Evolutionary conservation across 2,888 invertebrate species (phyloP), one percentile per base, ranked within the genome.

Genomic region (Automeris io): DNA sequence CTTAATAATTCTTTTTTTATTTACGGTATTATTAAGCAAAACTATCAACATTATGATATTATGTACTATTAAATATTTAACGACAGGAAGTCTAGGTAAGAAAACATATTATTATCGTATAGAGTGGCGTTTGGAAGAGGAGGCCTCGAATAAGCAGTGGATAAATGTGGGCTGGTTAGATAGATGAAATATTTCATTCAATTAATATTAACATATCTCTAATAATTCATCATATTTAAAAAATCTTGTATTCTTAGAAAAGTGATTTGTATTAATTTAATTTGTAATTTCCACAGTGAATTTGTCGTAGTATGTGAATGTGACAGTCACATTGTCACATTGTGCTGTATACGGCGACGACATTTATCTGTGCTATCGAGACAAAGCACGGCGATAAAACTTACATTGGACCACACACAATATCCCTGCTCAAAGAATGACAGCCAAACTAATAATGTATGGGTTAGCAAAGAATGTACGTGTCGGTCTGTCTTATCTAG

Each of bases 331-430:
- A 76, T 78, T 78, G 82, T 81, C 57, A 64, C 70, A 70, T 80
- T 77, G 79, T 79, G 61, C 78, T 76, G 57, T 69, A 75, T 74
- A 82, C 74, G 79, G 77, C 70, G 72, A 70, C 68, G 66, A 81
- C 83, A 85, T 86, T 82, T 83, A 83, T 86, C 85, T 79, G 71
- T 76, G 85, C 81, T 82, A 85, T 82, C 80, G 67, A 82, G 78
- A 86, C 86, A 86, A 86, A 81, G 76, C 70, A 65, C 62, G 68
- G 62, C 78, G 77, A 85, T 83, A 79, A 80, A 85, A 79, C 70
- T 77, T 67, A 61, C 75, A 80, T 75, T 76, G 81, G 86, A 85
- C 85, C 85, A 86, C 86, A 86, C 86, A 83, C 83, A 83, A 80
- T 83, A 85, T 82, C 65, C 63, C 57, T 59, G 51, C 57, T 62